These are phyloP conservation scores for Peromyscus eremicus DNA, from an alignment of 2,797 vertebrate genomes.

Conservation along the genomic window DNA sequence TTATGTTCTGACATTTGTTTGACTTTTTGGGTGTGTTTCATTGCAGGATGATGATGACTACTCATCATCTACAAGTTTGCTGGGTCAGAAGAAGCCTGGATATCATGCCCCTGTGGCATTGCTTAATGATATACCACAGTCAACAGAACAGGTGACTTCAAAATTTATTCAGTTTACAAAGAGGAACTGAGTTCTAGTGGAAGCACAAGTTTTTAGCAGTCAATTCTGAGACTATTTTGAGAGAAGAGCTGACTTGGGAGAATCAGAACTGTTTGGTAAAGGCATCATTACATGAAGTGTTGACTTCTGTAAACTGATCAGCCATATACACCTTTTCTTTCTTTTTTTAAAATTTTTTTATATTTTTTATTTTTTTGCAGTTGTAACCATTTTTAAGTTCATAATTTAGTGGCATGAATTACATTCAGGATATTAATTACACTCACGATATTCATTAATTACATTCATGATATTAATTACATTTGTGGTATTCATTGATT, in stretches of 20 bases:
- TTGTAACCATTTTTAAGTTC: no score
- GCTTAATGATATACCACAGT: conserved; percentile 98
- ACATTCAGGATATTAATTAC: no score
- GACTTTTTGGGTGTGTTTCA: background rate
- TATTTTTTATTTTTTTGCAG: no score
- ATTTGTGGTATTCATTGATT: no score
- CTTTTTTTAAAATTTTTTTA: background rate
- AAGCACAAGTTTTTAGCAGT: conserved; percentile 36
- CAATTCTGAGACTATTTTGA: conserved; percentile 53
- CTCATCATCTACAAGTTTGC: conserved; percentile 94
- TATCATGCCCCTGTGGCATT: conserved; percentile 98
- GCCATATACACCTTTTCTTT: background rate
- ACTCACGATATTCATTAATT: no score
- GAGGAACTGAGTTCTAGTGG: background rate
- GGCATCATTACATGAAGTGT: background rate
- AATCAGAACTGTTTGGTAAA: conserved; percentile 58
- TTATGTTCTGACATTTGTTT: conserved; percentile 33
- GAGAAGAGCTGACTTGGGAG: conserved; percentile 24
- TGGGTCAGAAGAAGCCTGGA: conserved; percentile 98
- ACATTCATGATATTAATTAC: no score
- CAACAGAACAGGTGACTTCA: conserved; percentile 94
- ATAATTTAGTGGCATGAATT: no score
- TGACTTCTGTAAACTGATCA: background rate
- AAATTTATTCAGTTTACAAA: conserved; percentile 32
- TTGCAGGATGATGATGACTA: conserved; percentile 98